Base-by-base conservation (phyloP, 2,797 vertebrate species). In the Staurois parvus region DNA sequence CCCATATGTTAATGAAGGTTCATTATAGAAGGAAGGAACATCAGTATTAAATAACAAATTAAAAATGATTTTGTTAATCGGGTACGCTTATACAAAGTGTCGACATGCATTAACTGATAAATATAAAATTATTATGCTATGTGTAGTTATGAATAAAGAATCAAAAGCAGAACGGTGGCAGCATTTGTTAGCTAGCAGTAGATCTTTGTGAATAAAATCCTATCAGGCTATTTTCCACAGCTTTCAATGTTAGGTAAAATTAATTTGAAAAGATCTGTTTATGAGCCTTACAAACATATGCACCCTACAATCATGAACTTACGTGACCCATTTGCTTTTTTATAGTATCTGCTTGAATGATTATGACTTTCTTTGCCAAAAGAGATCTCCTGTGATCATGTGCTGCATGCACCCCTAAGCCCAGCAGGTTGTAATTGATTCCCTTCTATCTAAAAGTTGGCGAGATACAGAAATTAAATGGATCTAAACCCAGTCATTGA, bases 11-110 rank as follows among this genome's bases (percentile, higher is more conserved):
- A 74, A 83, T 66, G 3, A 59, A 7, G 52, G 52, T 59, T 59
- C 52, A 59, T 59, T 59, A 9, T 26, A 34, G 26, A 67, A 68
- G 30, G 37, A 77, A 73, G 26, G 69, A 48, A 72, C 21, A 78
- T 70, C 17, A 42, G 15, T 69, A 15, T 11, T 72, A 37, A 76
- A 69, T 3, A 28, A 64, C 56, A 81, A 81, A 76, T n/a, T 32
- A 37, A 37, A 37, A 76, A n/a, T 11, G 0, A 3, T 59, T 59
- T 59, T 56, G 48, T 59, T 59, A 7, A 59, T 59, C 21, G 19
- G 4, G 21, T 59, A 17, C 48, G 1, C 52, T n/a, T 24, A 59
- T 59, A 59, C 52, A 59, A 59, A 17, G 48, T 59, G 52, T 59
- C 11, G 52, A n/a, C 52, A 59, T 59, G 21, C 52, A 24, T 21